Evolutionary conservation across 37 sponge, comb jelly and placozoan genomes (phyloP).

Genomic region (Eunapius fragilis): DNA sequence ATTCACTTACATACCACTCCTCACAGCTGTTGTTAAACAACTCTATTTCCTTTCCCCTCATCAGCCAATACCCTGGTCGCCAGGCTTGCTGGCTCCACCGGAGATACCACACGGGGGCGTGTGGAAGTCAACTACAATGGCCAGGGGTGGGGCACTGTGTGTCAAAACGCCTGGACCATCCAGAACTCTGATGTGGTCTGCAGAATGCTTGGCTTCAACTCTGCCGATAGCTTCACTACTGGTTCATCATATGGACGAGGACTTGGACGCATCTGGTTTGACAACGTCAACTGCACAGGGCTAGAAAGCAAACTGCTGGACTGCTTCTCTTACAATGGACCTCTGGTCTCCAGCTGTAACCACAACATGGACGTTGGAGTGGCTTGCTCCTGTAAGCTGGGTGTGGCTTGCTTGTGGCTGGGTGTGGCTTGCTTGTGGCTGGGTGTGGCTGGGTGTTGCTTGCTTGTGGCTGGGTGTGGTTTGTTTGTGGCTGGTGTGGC

Average conservation of each 20-base stretch:
- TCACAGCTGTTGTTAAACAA: too few species aligned
- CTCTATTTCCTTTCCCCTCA: not conserved
- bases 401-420: too few species aligned
- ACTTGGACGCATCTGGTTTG: conserved; percentile 10
- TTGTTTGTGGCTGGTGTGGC: too few species aligned
- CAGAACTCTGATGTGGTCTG: conserved; percentile 31
- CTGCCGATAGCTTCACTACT: not conserved
- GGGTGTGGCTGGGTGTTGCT: too few species aligned
- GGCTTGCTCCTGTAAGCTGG: not conserved
- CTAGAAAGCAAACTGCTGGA: not conserved
- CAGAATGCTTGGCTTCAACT: conserved; percentile 16
- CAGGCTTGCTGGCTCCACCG: not conserved
- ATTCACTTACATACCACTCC: too few species aligned
- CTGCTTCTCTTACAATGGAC: conserved; percentile 1
- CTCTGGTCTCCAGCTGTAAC: not conserved
- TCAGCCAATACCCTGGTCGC: conserved; percentile 3
- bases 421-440: not conserved
- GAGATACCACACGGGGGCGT: not conserved
- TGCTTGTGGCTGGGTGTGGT: too few species aligned
- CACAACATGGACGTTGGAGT: not conserved
- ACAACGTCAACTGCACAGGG: conserved; percentile 9
- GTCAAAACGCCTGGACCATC: conserved; percentile 17
- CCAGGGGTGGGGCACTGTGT: conserved; percentile 14
- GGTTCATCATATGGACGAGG: not conserved
- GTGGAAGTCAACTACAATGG: not conserved